These are phyloP conservation scores for Cephonodes hylas DNA, from an alignment of 2,888 invertebrate genomes.

Conservation along the genomic window DNA sequence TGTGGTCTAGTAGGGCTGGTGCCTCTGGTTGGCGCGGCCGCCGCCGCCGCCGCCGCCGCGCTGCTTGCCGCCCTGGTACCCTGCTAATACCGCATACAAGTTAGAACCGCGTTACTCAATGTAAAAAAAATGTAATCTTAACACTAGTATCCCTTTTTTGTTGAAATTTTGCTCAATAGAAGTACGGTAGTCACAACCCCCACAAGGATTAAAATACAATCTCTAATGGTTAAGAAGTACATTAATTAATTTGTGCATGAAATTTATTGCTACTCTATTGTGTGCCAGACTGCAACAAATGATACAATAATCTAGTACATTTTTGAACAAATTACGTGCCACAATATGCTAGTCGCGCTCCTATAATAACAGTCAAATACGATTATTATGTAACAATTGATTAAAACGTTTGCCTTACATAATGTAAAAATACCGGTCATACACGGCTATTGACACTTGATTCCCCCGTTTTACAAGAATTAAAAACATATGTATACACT, in stretches of 20 bases:
- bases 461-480: not conserved
- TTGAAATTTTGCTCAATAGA: no score
- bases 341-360: not conserved
- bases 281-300: not conserved
- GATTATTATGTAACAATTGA: no score
- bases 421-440: no score
- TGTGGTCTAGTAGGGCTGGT: slow-evolving; percentile 89
- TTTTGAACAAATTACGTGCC: not conserved
- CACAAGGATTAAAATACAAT: not conserved
- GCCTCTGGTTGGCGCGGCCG: slow-evolving; percentile 91
- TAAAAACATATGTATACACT: not conserved
- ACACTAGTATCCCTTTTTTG: no score
- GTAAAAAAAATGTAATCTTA: not conserved
- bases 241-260: not conserved
- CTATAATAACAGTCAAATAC: not conserved
- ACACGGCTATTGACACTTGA: not conserved
- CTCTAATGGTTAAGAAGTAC: not conserved
- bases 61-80: slow-evolving; percentile 92
- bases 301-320: not conserved
- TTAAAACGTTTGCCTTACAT: no score
- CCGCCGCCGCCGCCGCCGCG: slow-evolving; percentile 87
- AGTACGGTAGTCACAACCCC: not conserved
- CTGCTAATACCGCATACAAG: slow-evolving; percentile 63
- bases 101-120: slow-evolving; percentile 17
- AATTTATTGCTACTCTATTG: not conserved